A percentile compares a stretch with the other conserved stretches of the same genome.
Conservation (phyloP, 2,888 invertebrate genomes). For the Margaritifera margaritifera region DNA sequence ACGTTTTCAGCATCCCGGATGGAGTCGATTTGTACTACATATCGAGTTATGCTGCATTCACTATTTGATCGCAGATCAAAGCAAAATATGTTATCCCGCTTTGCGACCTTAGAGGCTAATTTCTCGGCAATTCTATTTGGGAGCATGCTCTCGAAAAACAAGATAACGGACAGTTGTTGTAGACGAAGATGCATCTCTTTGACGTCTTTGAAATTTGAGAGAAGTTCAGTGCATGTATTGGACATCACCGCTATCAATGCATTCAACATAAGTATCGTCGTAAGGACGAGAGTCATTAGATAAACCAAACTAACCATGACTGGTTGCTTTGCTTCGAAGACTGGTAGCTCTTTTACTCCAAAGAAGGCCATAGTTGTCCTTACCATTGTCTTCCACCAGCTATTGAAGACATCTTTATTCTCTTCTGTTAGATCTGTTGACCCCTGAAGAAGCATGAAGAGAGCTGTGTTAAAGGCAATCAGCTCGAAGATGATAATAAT, state of each 20-base stretch:
- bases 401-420: slow-evolving; percentile 28
- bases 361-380: slow-evolving; percentile 52
- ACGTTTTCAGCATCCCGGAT: too few species aligned
- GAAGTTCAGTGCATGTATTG: slow-evolving; percentile 42
- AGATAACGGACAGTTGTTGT: slow-evolving; percentile 35
- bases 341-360: slow-evolving; percentile 26
- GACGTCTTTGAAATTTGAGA: slow-evolving; percentile 32
- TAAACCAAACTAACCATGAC: slow-evolving; percentile 40
- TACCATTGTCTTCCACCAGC: slow-evolving; percentile 46
- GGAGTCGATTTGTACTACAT: too few species aligned
- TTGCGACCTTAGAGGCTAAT: too few species aligned
- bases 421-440: slow-evolving; percentile 16
- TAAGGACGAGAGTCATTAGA: slow-evolving; percentile 43
- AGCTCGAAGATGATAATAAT: slow-evolving; percentile 46
- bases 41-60: too few species aligned
- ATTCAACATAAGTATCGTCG: slow-evolving; percentile 52
- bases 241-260: slow-evolving; percentile 56
- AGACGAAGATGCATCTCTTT: slow-evolving; percentile 37
- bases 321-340: slow-evolving; percentile 39
- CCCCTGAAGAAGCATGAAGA: slow-evolving; percentile 48
- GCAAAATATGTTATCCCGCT: too few species aligned
- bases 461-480: slow-evolving; percentile 49
- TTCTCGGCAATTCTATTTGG: neutral
- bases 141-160: slow-evolving; percentile 39
- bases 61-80: too few species aligned